Evolutionary conservation across 2,797 vertebrate species (phyloP).

Genomic region (Menidia menidia): DNA sequence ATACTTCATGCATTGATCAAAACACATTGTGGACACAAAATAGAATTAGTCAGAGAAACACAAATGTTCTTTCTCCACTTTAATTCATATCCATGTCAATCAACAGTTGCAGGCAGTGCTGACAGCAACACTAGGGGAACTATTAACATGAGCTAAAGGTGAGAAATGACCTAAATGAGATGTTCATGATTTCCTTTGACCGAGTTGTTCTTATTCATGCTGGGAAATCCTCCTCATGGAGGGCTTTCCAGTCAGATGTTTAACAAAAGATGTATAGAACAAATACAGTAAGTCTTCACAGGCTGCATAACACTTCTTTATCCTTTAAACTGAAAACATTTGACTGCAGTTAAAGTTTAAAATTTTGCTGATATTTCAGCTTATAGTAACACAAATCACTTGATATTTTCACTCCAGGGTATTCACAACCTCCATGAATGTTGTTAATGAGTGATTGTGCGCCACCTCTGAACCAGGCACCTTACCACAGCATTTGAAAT

Average conservation of each 20-base stretch:
- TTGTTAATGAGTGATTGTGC: neutral
- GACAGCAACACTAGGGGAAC: constrained; percentile 49
- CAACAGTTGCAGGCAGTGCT: constrained; percentile 32
- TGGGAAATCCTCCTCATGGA: neutral
- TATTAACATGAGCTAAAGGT: constrained; percentile 49
- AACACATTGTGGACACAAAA: constrained; percentile 37
- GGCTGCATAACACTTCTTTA: neutral
- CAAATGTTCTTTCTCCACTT: constrained; percentile 42
- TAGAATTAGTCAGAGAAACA: constrained; percentile 35
- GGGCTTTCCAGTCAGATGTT: neutral
- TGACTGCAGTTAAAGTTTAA: neutral
- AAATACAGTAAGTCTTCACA: neutral
- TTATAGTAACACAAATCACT: neutral
- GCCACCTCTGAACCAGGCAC: neutral
- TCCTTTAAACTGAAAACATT: neutral
- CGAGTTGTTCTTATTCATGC: constrained; percentile 24
- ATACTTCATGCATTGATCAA: constrained; percentile 63
- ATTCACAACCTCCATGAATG: neutral
- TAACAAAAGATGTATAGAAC: neutral
- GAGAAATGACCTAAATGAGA: constrained; percentile 40
- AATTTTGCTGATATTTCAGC: neutral
- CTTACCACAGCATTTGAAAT: neutral
- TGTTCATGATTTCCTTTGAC: constrained; percentile 43
- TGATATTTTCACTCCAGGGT: neutral
- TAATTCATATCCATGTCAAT: constrained; percentile 43